These are phyloP conservation scores for Pogonomyrmex barbatus DNA, from an alignment of 1,140 invertebrate genomes.

Conservation along the genomic window DNA sequence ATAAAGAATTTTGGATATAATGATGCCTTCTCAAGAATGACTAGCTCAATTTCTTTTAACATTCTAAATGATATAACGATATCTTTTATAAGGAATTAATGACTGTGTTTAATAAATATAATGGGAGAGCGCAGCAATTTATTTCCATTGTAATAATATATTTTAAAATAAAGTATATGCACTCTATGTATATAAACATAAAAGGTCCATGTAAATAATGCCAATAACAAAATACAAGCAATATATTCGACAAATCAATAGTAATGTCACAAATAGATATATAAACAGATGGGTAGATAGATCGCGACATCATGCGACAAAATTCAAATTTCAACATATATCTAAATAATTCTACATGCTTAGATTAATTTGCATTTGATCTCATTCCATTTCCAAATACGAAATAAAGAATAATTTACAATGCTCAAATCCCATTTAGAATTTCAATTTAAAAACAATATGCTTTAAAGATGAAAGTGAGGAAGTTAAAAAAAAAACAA, in stretches of 20 bases:
- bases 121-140: conserved; percentile 42
- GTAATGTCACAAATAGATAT: neutral
- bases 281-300: neutral
- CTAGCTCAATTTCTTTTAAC: conserved; percentile 32
- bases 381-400: neutral
- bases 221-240: conserved; percentile 40
- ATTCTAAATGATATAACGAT: conserved; percentile 9
- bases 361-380: conserved; percentile 7
- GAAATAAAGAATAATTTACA: conserved; percentile 7
- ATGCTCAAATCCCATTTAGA: conserved; percentile 4
- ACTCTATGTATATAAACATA: neutral
- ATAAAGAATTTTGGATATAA: neutral
- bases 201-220: conserved; percentile 16
- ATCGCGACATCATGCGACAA: neutral
- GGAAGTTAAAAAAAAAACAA: conserved; percentile 1
- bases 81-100: conserved; percentile 23
- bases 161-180: conserved; percentile 39
- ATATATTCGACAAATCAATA: neutral
- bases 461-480: conserved; percentile 7
- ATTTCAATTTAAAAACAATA: conserved; percentile 2
- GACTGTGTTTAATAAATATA: conserved; percentile 29
- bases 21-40: neutral
- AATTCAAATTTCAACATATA: conserved; percentile 1
- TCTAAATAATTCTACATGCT: neutral
- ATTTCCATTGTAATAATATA: conserved; percentile 31